These are phyloP conservation scores for Stenotaenia linearis DNA, from an alignment of 2,888 invertebrate genomes.

Conservation along the genomic window DNA sequence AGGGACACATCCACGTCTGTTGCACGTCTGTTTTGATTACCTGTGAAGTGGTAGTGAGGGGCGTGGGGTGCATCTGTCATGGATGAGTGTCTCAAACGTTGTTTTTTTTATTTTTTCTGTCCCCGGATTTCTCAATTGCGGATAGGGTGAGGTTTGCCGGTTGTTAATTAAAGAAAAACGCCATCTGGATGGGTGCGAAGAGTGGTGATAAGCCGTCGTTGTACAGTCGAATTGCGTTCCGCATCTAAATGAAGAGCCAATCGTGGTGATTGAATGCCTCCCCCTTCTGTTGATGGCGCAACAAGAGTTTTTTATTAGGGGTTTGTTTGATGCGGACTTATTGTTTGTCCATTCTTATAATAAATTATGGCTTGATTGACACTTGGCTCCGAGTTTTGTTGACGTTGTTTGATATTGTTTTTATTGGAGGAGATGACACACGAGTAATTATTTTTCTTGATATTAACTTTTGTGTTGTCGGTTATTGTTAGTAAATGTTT, in stretches of 20 bases:
- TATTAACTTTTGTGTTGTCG: too few relatives aligned
- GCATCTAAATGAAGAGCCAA: constrained; percentile 11
- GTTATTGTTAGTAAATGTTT: too few relatives aligned
- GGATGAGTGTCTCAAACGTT: background rate
- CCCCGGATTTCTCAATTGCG: background rate
- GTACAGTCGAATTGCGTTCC: background rate
- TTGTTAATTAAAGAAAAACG: constrained; percentile 2
- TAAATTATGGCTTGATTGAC: background rate
- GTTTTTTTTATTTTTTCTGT: background rate
- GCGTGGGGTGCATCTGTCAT: background rate
- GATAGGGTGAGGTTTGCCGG: background rate
- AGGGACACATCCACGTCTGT: background rate
- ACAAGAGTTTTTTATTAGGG: background rate
- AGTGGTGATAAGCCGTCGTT: background rate
- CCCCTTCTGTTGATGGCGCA: background rate
- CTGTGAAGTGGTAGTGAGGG: background rate
- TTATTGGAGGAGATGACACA: background rate
- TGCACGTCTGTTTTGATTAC: constrained; percentile 20
- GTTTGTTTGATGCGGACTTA: background rate
- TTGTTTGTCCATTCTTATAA: constrained; percentile 12
- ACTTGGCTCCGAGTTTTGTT: background rate
- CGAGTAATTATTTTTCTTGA: background rate
- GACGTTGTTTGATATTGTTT: background rate
- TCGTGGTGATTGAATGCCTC: background rate
- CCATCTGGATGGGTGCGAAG: background rate